Evolutionary conservation across 2,113 vertebrate species (phyloP).

Genomic region (Laticauda colubrina): DNA sequence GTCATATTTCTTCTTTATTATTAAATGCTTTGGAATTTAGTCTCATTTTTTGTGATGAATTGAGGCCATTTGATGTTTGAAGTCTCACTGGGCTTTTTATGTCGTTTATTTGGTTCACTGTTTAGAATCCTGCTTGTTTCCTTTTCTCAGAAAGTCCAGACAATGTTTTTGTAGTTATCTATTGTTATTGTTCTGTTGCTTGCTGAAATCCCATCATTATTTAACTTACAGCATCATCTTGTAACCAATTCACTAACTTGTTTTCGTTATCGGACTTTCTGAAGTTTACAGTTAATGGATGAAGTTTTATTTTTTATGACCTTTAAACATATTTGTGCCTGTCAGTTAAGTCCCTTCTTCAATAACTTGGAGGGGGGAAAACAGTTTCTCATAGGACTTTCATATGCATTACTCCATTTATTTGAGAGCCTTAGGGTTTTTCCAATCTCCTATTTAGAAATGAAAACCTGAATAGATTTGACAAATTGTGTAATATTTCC

Average conservation of each 20-base stretch:
- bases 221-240: constrained; percentile 9
- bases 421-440: not conserved
- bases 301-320: not conserved
- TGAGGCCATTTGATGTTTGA: constrained; percentile 27
- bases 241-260: not conserved
- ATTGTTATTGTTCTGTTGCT: constrained; percentile 13
- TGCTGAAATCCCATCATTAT: constrained; percentile 25
- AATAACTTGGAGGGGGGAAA: not conserved
- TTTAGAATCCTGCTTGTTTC: constrained; percentile 12
- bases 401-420: not conserved
- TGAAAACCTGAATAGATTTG: not conserved
- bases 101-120: not conserved
- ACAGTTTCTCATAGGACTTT: not conserved
- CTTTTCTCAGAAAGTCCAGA: not conserved
- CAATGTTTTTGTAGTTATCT: not conserved
- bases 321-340: constrained; percentile 22
- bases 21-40: constrained; percentile 25
- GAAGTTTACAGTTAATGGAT: not conserved
- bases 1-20: constrained; percentile 20
- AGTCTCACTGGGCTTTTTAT: constrained; percentile 24
- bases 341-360: not conserved
- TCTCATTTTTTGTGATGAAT: not conserved
- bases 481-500: not conserved
- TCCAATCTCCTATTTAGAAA: not conserved
- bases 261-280: not conserved